These are phyloP conservation scores for Petrocephalus microphthalmus DNA, from an alignment of 2,113 vertebrate species.

Conservation along the genomic window DNA sequence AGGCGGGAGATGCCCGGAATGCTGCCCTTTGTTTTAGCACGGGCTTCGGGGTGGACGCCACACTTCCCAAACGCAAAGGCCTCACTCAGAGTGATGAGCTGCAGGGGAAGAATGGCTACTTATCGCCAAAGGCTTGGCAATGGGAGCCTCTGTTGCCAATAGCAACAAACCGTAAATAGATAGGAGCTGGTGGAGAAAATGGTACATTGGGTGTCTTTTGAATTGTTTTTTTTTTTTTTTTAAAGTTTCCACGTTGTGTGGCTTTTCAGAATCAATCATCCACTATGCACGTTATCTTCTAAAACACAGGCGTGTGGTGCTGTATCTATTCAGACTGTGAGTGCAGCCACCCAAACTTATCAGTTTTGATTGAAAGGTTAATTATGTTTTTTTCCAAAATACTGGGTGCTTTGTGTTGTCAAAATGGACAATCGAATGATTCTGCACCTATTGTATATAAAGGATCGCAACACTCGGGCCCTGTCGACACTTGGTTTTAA, in stretches of 20 bases:
- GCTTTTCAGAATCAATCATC: neutral
- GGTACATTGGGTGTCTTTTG: neutral
- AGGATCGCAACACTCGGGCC: neutral
- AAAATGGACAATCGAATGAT: neutral
- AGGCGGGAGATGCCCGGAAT: neutral
- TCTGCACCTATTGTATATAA: neutral
- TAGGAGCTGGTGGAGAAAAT: conserved; percentile 38
- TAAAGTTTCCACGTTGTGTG: neutral
- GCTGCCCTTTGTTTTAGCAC: neutral
- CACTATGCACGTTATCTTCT: neutral
- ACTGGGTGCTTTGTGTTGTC: neutral
- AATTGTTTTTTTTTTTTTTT: neutral
- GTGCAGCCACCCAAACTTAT: neutral
- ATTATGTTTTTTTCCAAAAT: neutral
- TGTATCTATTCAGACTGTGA: neutral
- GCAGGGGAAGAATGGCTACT: neutral
- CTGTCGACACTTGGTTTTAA: neutral
- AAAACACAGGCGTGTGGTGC: neutral
- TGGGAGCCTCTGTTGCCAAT: conserved; percentile 41
- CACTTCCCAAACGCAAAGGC: neutral
- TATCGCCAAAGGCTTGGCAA: conserved; percentile 40
- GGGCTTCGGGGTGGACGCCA: neutral
- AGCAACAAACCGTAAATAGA: conserved; percentile 44
- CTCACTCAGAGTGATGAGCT: neutral
- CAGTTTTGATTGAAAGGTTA: neutral